Base-by-base conservation (phyloP, 2,888 invertebrate species). In the Gymnoscelis rufifasciata region DNA sequence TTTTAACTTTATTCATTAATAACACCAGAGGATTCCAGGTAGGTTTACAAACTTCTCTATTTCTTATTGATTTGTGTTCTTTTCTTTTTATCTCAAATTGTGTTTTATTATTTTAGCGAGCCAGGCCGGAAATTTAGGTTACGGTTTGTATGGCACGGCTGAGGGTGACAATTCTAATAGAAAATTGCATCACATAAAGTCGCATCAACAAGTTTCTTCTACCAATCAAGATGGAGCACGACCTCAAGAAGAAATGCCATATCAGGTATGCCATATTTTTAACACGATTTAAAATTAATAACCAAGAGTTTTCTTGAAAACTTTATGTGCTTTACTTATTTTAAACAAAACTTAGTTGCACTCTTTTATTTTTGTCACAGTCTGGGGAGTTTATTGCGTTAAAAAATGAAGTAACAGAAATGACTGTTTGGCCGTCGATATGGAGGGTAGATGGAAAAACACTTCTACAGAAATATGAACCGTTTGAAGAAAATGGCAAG, bases 381-480 rank as follows among this genome's bases (percentile, higher is more conserved):
- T 91, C 93, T 54, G 96, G 97, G 31, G 95, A 95, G 71, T 97
- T 96, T 88, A 93, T 97, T 54, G 94, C 95, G 28, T 91, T 96
- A 68, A 95, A 95, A 82, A 90, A 92, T 39, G 96, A 97, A 81
- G 78, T 95, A 57, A 90, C 90, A 48, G 92, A 94, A 72, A 93
- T 95, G 44, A 19, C 50, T 13, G 50, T 36, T 75, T 94, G 93
- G 91, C 97, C 96, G 5, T 92, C 94, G 4, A 92, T 97, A 64
- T 97, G 97, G 97, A 92, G 95, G 77, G 94, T 97, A 30, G 97
- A 97, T 74, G 95, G 94, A 0, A 94, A 94, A 78, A 92, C 93
- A 12, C 88, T 95, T 55, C 78, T 95, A 52, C 95, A 95, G 78
- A 95, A 95, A 74, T 95, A 93, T 66, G 94, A 95, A 72, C 93